Evolutionary conservation across 2,888 invertebrate genomes (phyloP).

Genomic region (Tiphia femorata): DNA sequence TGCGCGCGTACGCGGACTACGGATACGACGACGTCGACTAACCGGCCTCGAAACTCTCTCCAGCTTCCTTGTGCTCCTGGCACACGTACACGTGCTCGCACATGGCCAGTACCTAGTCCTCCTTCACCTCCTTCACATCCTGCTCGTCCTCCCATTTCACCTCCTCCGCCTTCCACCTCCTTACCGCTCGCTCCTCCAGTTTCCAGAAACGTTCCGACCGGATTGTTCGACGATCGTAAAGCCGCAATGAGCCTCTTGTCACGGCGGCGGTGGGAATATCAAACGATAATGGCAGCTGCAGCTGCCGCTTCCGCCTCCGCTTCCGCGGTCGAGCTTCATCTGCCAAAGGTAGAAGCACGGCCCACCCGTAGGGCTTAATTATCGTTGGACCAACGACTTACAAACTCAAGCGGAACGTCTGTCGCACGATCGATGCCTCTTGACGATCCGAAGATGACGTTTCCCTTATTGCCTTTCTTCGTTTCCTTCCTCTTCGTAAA

Average conservation of each 20-base stretch:
- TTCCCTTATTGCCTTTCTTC: too few species aligned
- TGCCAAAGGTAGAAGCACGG: slow-evolving; percentile 3
- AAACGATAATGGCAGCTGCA: slow-evolving; percentile 30
- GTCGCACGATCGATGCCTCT: too few species aligned
- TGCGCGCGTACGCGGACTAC: too few species aligned
- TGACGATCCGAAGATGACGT: too few species aligned
- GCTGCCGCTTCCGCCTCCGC: slow-evolving; percentile 15
- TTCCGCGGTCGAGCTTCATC: slow-evolving; percentile 9
- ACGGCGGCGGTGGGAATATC: slow-evolving; percentile 23
- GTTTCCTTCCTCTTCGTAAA: too few species aligned
- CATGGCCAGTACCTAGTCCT: too few species aligned
- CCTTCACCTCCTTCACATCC: too few species aligned
- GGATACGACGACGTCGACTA: too few species aligned
- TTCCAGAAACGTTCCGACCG: neutral
- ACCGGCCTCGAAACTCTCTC: too few species aligned
- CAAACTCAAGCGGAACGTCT: slow-evolving; percentile 21
- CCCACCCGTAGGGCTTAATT: slow-evolving; percentile 25
- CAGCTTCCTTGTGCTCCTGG: too few species aligned
- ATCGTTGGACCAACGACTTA: slow-evolving; percentile 24
- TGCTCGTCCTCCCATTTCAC: neutral
- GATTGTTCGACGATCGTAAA: slow-evolving; percentile 24
- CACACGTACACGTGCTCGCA: too few species aligned
- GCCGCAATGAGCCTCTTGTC: slow-evolving; percentile 13
- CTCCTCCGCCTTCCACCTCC: too few species aligned
- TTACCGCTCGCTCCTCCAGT: neutral